Base-by-base conservation (phyloP, 2,888 invertebrate genomes). In the Auanema sp. region DNA sequence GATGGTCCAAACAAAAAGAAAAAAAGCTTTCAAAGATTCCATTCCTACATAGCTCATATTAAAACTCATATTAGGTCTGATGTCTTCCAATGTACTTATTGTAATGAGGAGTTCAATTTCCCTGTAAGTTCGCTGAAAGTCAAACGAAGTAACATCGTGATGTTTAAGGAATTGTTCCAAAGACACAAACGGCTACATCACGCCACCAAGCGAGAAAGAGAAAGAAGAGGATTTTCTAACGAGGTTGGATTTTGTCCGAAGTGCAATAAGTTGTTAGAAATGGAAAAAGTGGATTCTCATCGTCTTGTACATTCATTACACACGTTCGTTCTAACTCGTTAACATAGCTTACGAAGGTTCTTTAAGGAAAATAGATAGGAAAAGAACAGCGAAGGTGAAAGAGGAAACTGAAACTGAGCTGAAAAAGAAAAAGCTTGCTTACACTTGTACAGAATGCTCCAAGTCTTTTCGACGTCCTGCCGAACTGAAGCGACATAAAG, bases 391-490 rank as follows among this genome's bases (percentile, higher is more conserved):
- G 25, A 41, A 23, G 47, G 23, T 18, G 11, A 18, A 54, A 23
- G 41, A 24, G 21, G 44, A 44, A 40, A 18, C 50, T 42, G 16
- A 23, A 14, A 11, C 12, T 14, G 5, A 43, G 16, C 11, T 14
- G 42, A 21, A 3, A 41, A 41, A 42, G 43, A 41, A 25, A 41
- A 21, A 42, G 40, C 41, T 8, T n/a, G 12, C 56, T 12, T 62
- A 58, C 25, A 21, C 24, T 8, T 77, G 77, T 52, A 47, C 21
- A 6, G 33, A 59, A 3, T 78, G 78, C 58, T 44, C 47, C 4
- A 78, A 78, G 54, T 49, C 57, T 4, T 77, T 78, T 60, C 58
- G 60, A 12, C 61, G 74, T 23, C 72, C 74, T 11, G 41, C 67
- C 1, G 75, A 75, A 23, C 59, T 75, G 33, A 60, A 68, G 10